Base-by-base conservation (phyloP, 2,797 vertebrate genomes). In the Myotis vivesi region DNA sequence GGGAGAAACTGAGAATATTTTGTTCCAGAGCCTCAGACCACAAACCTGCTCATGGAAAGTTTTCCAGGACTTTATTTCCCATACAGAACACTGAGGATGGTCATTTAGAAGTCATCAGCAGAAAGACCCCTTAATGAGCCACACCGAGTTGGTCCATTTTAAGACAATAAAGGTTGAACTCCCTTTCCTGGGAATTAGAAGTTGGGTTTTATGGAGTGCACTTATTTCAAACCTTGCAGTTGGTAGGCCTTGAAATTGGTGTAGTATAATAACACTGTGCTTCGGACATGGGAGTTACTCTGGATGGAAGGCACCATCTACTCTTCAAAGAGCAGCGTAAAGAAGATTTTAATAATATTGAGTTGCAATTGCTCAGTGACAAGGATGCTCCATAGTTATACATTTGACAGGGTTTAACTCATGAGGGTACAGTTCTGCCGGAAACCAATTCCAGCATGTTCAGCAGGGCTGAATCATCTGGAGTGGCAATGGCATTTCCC, bases 121-220 rank as follows among this genome's bases (percentile, higher is more conserved):
- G 59, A 87, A 86, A 94, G 92, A 87, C 90, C 83, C 85, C 92
- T 92, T 46, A 79, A 72, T 91, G 82, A 93, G 79, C 28, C 30
- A 53, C 73, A 69, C 62, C 1, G 17, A 71, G 82, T 84, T 55
- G 55, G 44, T 95, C 71, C 81, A 73, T 86, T 96, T 97, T 95
- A 77, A 79, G 66, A 96, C 86, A 86, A 85, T 91, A 93, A 93
- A 95, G 68, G 25, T 41, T 94, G 85, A 82, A 83, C 71, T 95
- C 89, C 41, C 55, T 88, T 90, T 93, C 72, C 41, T 73, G 90
- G 76, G 51, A 82, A 94, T 97, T 90, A 91, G 92, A 96, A 94
- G 38, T 87, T 94, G 53, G 28, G 22, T 95, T 95, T 95, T 87
- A 73, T 6, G 23, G 76, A 89, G 41, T 57, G 44, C 19, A 92